These are phyloP conservation scores for Coilia nasus DNA, from an alignment of 2,797 vertebrate species.

Conservation along the genomic window DNA sequence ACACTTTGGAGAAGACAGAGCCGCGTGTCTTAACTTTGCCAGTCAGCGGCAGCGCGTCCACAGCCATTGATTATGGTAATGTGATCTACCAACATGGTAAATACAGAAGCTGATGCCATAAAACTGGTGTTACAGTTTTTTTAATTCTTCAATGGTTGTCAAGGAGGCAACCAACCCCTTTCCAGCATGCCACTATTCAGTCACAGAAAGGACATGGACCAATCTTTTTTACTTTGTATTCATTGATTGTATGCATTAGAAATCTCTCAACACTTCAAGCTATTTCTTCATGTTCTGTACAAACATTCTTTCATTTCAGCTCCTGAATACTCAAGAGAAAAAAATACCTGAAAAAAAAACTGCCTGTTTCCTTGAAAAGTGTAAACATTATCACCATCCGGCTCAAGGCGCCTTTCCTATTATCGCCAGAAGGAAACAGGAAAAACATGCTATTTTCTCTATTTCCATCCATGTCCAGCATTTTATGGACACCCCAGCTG, in stretches of 20 bases:
- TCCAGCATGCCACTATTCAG: not conserved
- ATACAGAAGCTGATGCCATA: slow-evolving; percentile 71
- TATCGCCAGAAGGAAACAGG: not conserved
- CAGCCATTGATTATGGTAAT: slow-evolving; percentile 79
- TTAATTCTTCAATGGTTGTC: slow-evolving; percentile 78
- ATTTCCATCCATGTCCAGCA: slow-evolving; percentile 17
- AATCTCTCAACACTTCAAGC: not conserved
- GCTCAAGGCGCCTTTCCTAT: not conserved
- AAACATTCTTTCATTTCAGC: not conserved
- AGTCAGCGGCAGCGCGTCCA: slow-evolving; percentile 38
- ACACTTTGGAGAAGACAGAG: no score
- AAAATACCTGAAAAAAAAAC: not conserved
- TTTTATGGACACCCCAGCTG: not conserved
- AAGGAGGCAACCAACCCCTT: slow-evolving; percentile 48
- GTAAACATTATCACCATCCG: not conserved
- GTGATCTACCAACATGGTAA: slow-evolving; percentile 68
- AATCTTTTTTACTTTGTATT: not conserved
- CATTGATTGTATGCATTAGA: not conserved
- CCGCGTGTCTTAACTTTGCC: slow-evolving; percentile 18
- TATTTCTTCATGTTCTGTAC: not conserved
- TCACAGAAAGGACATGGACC: not conserved
- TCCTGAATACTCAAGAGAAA: not conserved
- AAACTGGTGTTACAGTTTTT: slow-evolving; percentile 78
- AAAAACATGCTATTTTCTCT: slow-evolving; percentile 11
- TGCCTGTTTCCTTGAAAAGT: not conserved